These are phyloP conservation scores for Xylota sylvarum DNA, from an alignment of 2,888 invertebrate species.

Conservation along the genomic window DNA sequence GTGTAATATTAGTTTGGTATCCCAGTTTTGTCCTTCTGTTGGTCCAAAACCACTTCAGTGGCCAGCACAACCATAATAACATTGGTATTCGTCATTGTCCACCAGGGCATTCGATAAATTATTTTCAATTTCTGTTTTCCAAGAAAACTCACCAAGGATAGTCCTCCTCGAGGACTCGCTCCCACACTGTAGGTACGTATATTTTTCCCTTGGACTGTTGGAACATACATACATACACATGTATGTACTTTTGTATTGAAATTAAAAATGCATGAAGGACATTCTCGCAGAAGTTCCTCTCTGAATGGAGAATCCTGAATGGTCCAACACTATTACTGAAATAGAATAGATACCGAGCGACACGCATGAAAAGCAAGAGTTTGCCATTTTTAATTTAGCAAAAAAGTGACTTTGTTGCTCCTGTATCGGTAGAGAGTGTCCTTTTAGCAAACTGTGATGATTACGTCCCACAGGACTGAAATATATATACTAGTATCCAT, in stretches of 20 bases:
- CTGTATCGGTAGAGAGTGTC: neutral
- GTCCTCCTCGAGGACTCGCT: neutral
- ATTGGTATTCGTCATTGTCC: slow-evolving; percentile 20
- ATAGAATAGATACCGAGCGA: neutral
- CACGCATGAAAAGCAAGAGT: neutral
- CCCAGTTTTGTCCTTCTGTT: neutral
- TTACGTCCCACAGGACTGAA: slow-evolving; percentile 3
- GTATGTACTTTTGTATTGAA: slow-evolving; percentile 5
- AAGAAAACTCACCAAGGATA: slow-evolving; percentile 1
- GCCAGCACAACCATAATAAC: neutral
- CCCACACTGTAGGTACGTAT: neutral
- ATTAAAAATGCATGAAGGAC: slow-evolving; percentile 25
- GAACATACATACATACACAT: neutral
- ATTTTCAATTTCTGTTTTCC: slow-evolving; percentile 13
- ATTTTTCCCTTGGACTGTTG: neutral
- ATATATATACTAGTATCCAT: neutral
- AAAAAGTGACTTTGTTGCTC: neutral
- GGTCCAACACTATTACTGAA: neutral
- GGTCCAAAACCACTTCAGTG: neutral
- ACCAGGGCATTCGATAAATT: slow-evolving; percentile 2
- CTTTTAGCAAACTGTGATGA: slow-evolving; percentile 8
- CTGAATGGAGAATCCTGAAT: neutral
- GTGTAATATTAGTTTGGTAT: neutral
- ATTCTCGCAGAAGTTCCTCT: neutral
- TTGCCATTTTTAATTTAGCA: slow-evolving; percentile 10